Conservation (phyloP, 2,888 invertebrate species). For the Poecilus cupreus region DNA sequence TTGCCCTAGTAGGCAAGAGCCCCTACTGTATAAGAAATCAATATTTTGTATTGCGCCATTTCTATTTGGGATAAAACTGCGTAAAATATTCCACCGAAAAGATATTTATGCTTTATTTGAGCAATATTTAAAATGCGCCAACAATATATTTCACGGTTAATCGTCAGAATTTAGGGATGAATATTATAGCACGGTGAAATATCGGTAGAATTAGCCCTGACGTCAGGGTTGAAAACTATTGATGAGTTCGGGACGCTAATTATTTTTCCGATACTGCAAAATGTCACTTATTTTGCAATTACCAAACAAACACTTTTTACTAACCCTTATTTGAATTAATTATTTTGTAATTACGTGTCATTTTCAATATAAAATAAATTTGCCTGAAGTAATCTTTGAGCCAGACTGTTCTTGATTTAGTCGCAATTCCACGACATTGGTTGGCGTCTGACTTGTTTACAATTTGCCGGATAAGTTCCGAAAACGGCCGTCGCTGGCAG, state of each 20-base stretch:
- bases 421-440: conserved; percentile 20
- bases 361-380: no score
- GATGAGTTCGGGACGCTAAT: neutral
- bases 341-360: neutral
- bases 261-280: conserved; percentile 26
- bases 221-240: conserved; percentile 16
- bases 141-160: neutral
- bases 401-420: neutral
- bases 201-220: neutral
- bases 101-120: neutral
- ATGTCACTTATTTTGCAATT: conserved; percentile 3
- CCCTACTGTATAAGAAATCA: no score
- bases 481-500: neutral
- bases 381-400: neutral
- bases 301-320: neutral
- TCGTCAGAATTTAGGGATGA: neutral
- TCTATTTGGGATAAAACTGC: no score
- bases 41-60: no score
- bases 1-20: no score
- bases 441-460: conserved; percentile 21
- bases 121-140: neutral
- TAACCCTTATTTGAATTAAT: neutral
- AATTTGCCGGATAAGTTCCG: neutral
- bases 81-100: no score
- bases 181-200: neutral